Evolutionary conservation across 2,113 vertebrate genomes (phyloP).

Genomic region (Dromas ardeola): DNA sequence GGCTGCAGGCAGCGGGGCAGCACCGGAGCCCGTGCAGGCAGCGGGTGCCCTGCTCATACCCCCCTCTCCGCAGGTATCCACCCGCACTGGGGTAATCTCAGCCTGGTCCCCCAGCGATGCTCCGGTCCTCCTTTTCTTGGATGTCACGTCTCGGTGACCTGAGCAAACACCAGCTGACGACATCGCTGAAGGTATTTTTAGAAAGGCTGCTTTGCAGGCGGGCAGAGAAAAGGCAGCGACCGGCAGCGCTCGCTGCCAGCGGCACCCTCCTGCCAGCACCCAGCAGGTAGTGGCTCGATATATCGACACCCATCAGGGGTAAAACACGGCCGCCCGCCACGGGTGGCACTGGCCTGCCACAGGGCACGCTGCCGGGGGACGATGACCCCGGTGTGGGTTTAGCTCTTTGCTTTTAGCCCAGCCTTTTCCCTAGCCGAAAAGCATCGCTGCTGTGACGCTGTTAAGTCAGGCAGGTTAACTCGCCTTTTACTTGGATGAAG

Average conservation of each 20-base stretch:
- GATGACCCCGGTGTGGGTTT: rapidly evolving
- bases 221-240: not conserved
- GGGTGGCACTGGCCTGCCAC: rapidly evolving
- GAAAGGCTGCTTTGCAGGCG: not conserved
- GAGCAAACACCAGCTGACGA: not conserved
- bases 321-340: not conserved
- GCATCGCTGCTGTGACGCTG: not conserved
- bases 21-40: rapidly evolving
- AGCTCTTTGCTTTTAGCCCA: not conserved
- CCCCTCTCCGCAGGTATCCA: not conserved
- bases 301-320: not conserved
- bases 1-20: not conserved
- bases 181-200: slow-evolving; percentile 24
- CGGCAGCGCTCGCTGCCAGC: rapidly evolving
- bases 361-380: rapidly evolving
- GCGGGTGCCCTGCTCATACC: rapidly evolving
- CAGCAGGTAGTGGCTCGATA: not conserved
- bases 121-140: not conserved
- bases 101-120: not conserved
- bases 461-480: slow-evolving; percentile 35
- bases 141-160: not conserved
- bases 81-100: not conserved
- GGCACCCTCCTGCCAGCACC: not conserved
- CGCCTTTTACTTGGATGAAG: not conserved
- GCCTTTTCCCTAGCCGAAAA: not conserved